phyloP scores from a whole-genome alignment of 1,140 invertebrate species.

The Saxidomus purpurata region DNA sequence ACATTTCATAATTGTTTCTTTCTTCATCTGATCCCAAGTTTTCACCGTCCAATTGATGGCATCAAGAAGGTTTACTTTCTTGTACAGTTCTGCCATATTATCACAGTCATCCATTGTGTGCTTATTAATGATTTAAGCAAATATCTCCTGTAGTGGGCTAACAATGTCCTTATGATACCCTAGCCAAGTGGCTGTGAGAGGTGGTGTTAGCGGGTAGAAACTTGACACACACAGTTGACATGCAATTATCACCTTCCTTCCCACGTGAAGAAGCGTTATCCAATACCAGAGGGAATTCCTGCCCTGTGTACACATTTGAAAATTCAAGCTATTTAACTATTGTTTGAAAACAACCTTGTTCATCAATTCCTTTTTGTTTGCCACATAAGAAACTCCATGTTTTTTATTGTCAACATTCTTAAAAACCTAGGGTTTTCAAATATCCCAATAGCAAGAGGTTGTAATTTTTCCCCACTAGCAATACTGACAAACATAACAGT shows the following conservation, averaged over 20 bases:
- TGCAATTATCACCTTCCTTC: background rate
- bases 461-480: too few species aligned
- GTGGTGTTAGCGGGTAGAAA: constrained; percentile 28
- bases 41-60: too few species aligned
- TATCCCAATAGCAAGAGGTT: constrained; percentile 67
- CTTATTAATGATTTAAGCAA: too few species aligned
- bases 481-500: constrained; percentile 64
- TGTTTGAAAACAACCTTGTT: background rate
- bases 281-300: constrained; percentile 60
- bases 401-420: too few species aligned
- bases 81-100: too few species aligned
- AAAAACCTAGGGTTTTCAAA: constrained; percentile 63
- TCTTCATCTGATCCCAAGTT: too few species aligned
- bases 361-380: background rate
- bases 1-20: too few species aligned
- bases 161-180: background rate
- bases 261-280: constrained; percentile 74
- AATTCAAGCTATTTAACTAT: too few species aligned
- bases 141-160: too few species aligned
- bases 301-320: background rate
- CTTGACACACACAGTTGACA: constrained; percentile 80
- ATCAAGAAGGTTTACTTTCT: too few species aligned
- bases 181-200: constrained; percentile 29
- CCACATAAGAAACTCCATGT: background rate
- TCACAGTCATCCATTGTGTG: too few species aligned